These are phyloP conservation scores for Gephyroberyx darwinii DNA, from an alignment of 2,797 vertebrate genomes.

Conservation along the genomic window DNA sequence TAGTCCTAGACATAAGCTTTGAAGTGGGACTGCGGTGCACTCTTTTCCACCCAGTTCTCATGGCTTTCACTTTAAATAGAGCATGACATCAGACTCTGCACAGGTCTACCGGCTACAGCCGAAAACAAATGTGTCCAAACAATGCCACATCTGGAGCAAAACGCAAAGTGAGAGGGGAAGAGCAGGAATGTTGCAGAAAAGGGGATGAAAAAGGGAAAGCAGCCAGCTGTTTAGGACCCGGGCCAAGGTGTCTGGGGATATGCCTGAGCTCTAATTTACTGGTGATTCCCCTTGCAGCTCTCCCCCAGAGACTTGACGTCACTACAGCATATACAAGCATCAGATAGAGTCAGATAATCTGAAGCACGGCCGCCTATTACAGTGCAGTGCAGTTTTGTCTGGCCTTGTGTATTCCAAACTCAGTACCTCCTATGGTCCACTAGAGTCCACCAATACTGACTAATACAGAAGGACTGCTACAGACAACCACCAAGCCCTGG, in stretches of 20 bases:
- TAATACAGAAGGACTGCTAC: background rate
- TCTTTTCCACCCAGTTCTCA: conserved; percentile 74
- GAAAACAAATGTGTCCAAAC: conserved; percentile 80
- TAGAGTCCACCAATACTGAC: background rate
- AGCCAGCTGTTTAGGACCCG: conserved; percentile 75
- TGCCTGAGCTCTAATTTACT: conserved; percentile 77
- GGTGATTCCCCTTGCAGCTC: conserved; percentile 69
- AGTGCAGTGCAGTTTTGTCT: conserved; percentile 7
- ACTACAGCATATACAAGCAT: conserved; percentile 35
- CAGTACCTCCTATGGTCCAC: background rate
- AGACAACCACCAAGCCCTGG: conserved; percentile 5
- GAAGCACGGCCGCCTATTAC: background rate
- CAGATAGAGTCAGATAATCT: conserved; percentile 12
- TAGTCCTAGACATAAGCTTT: conserved; percentile 65
- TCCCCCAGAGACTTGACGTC: conserved; percentile 52
- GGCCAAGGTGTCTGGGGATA: conserved; percentile 75
- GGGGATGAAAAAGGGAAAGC: conserved; percentile 73
- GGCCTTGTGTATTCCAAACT: background rate
- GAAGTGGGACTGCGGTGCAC: conserved; percentile 65
- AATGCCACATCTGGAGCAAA: conserved; percentile 82
- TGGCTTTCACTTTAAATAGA: conserved; percentile 80
- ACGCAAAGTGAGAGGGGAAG: conserved; percentile 52
- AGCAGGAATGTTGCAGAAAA: conserved; percentile 77
- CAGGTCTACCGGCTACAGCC: conserved; percentile 71
- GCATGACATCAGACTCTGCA: conserved; percentile 77